Percentiles rank a stretch among this genome's conserved stretches.
phyloP scores from a whole-genome alignment of 2,888 invertebrate genomes.

The Rutpela maculata region DNA sequence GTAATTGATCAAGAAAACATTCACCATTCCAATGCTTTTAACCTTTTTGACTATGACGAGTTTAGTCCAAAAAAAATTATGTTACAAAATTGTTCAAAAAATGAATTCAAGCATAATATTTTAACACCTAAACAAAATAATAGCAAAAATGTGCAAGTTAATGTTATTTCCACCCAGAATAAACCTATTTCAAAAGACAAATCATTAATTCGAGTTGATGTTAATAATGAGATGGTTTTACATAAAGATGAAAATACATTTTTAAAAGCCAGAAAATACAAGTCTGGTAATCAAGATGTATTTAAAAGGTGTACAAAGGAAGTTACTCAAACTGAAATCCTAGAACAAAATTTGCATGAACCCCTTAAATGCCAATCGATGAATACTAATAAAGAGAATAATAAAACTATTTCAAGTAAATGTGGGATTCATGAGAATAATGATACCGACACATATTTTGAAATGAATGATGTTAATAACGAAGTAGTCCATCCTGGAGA shows the following conservation, averaged over 20 bases:
- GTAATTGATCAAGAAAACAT: slow-evolving; percentile 16
- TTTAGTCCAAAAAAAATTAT: slow-evolving; percentile 13
- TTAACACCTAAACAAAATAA: background rate
- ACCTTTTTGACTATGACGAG: slow-evolving; percentile 25
- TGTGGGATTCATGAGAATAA: too few relatives aligned
- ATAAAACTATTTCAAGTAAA: too few relatives aligned
- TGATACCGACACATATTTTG: too few relatives aligned
- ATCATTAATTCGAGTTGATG: slow-evolving; percentile 3
- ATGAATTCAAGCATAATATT: slow-evolving; percentile 12
- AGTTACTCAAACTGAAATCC: background rate
- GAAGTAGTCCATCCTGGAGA: too few relatives aligned
- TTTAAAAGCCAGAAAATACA: background rate
- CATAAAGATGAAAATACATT: background rate
- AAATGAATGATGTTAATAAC: too few relatives aligned
- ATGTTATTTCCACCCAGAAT: background rate
- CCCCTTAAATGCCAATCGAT: too few relatives aligned
- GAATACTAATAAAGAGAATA: too few relatives aligned
- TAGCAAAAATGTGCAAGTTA: background rate
- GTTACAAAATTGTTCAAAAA: background rate
- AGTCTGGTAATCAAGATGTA: background rate
- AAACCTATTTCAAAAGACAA: background rate
- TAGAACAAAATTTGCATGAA: background rate
- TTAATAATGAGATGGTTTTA: background rate
- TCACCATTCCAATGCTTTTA: background rate
- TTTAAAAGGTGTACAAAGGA: background rate